A percentile compares a stretch with the other conserved stretches of the same genome.
Conservation (phyloP, 2,888 invertebrate species). For the Eilema griseolum region DNA sequence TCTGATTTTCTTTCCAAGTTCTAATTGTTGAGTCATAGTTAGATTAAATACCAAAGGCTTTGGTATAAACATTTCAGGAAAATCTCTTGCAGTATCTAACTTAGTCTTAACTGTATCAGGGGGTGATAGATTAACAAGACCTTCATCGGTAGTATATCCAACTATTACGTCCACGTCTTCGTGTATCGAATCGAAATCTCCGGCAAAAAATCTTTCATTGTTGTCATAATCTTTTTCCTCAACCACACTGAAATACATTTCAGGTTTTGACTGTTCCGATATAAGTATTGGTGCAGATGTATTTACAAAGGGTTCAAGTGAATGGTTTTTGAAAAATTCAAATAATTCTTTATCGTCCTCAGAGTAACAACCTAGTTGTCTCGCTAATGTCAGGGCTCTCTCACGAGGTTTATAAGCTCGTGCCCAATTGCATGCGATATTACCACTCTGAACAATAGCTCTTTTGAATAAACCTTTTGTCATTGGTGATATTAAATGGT, state of each 20-base stretch:
- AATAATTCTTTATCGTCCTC: slow-evolving; percentile 49
- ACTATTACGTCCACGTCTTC: slow-evolving; percentile 88
- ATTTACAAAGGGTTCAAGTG: slow-evolving; percentile 38
- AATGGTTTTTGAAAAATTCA: slow-evolving; percentile 49
- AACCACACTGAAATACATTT: slow-evolving; percentile 44
- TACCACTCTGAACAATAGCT: slow-evolving; percentile 89
- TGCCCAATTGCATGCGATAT: slow-evolving; percentile 86
- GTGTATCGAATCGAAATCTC: slow-evolving; percentile 74
- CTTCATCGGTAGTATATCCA: slow-evolving; percentile 90
- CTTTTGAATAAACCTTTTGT: slow-evolving; percentile 67
- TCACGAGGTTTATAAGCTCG: slow-evolving; percentile 78
- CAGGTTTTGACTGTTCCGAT: slow-evolving; percentile 16
- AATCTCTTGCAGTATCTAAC: slow-evolving; percentile 42
- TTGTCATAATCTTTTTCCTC: slow-evolving; percentile 52
- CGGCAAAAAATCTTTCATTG: slow-evolving; percentile 54
- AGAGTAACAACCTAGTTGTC: slow-evolving; percentile 49
- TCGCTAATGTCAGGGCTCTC: slow-evolving; percentile 55
- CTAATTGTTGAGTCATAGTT: slow-evolving; percentile 46
- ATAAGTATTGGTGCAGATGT: slow-evolving; percentile 27
- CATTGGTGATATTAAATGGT: slow-evolving; percentile 69
- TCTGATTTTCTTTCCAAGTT: slow-evolving; percentile 53
- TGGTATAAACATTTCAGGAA: slow-evolving; percentile 51
- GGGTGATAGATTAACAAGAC: slow-evolving; percentile 57
- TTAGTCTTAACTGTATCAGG: slow-evolving; percentile 29
- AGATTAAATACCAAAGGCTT: slow-evolving; percentile 39